phyloP scores from a whole-genome alignment of 2,797 vertebrate species.

The Malurus splendens region DNA sequence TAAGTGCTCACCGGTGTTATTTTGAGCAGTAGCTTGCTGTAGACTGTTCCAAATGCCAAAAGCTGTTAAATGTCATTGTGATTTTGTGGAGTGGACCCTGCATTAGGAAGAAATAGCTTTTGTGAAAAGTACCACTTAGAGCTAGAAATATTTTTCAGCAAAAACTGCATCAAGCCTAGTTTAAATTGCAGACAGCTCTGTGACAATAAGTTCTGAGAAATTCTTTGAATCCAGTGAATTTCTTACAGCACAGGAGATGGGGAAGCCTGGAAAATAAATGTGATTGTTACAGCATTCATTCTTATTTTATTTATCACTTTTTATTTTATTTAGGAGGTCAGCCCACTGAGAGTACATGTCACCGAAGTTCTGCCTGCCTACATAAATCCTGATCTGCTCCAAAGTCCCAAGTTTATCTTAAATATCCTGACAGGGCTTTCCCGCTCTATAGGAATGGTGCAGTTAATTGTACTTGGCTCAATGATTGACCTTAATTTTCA shows the following conservation, averaged over 20 bases:
- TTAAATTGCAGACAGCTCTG: neutral
- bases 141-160: slow-evolving; percentile 11
- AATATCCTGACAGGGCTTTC: neutral
- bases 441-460: neutral
- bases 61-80: slow-evolving; percentile 37
- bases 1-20: slow-evolving; percentile 27
- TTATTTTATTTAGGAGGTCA: neutral
- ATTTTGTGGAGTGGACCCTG: slow-evolving; percentile 17
- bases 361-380: neutral
- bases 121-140: neutral
- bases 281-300: neutral
- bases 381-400: neutral
- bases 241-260: neutral
- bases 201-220: neutral
- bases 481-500: neutral
- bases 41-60: slow-evolving; percentile 43
- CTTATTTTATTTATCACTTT: neutral
- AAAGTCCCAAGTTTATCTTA: neutral
- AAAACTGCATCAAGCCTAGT: neutral
- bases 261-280: neutral
- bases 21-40: slow-evolving; percentile 25
- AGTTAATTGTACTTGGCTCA: neutral
- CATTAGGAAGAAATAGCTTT: slow-evolving; percentile 11
- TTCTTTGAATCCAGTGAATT: neutral
- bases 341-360: neutral